These are phyloP conservation scores for Xiphophorus hellerii DNA, from an alignment of 2,113 vertebrate genomes.

Conservation along the genomic window DNA sequence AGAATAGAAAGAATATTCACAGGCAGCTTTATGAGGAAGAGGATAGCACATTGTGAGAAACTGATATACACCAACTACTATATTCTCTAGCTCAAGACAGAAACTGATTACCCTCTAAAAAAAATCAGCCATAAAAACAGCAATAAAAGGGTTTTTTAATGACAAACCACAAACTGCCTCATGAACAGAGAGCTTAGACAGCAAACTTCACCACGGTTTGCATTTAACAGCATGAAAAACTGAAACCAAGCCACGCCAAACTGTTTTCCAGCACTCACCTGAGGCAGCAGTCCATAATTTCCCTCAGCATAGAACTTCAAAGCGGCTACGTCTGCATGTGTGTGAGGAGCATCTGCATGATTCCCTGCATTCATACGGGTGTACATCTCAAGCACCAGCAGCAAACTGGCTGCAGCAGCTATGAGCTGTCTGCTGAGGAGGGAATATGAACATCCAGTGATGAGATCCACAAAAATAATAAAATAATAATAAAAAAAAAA, in stretches of 20 bases:
- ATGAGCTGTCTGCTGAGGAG: constrained; percentile 72
- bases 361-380: constrained; percentile 32
- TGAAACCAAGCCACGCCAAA: constrained; percentile 5
- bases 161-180: neutral
- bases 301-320: constrained; percentile 50
- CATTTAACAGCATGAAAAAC: neutral
- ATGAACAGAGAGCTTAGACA: neutral
- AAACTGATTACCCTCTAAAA: constrained; percentile 12
- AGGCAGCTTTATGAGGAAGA: constrained; percentile 37
- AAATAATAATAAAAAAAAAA: constrained; percentile 14
- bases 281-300: constrained; percentile 73
- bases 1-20: constrained; percentile 46
- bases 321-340: constrained; percentile 15
- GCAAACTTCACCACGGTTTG: constrained; percentile 10
- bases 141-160: neutral
- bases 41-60: constrained; percentile 26
- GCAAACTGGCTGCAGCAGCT: constrained; percentile 66
- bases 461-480: constrained; percentile 43
- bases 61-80: neutral
- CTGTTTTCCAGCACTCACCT: constrained; percentile 63
- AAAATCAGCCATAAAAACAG: neutral
- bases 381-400: constrained; percentile 54
- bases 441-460: constrained; percentile 65
- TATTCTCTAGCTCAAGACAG: constrained; percentile 12
- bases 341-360: constrained; percentile 31